Evolutionary conservation across 2,888 invertebrate species (phyloP), one percentile per base, ranked within the genome.

Genomic region (Leistus spinibarbis): DNA sequence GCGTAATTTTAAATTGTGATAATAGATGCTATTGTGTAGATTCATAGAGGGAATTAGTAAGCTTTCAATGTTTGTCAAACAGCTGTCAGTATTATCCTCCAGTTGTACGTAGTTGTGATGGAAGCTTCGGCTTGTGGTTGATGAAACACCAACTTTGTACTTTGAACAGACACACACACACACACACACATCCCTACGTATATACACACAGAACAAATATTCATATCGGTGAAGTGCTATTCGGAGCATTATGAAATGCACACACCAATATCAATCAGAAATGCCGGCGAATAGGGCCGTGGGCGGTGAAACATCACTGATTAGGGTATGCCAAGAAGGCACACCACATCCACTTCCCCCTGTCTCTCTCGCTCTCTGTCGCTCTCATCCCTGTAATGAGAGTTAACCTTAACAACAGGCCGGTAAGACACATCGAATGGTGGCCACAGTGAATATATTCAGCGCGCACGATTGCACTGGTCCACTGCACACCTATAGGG

Each of bases 331-430:
- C 64, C 16, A 64, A 16, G 22, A 20, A 27, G 23, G 24, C n/a
- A 17, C 64, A 24, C 1, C 22, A 3, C 16, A 7, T 20, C 23
- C 22, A 79, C 81, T 80, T 82, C 82, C 81, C 81, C 81, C 79
- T 80, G 79, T 82, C 82, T 82, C 82, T 82, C 27, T 23, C 57
- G 17, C 66, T 62, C 22, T 53, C 62, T 20, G 2, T n/a, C 27
- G 1, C 64, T 24, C n/a, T 24, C 24, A n/a, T 60, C 83, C 82
- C 83, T 82, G 83, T 84, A 84, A 84, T 83, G 82, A 83, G 82
- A 83, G 82, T 82, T 84, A 83, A 83, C 82, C 82, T 83, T 82
- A 83, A 82, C 81, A 83, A 81, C 82, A 80, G 77, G 77, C 69
- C 78, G 81, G 77, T 75, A 60, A 78, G 54, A 78, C 81, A 80